Percentiles rank a stretch among this genome's conserved stretches.
These are phyloP conservation scores for Chelon labrosus DNA, from an alignment of 2,797 vertebrate species.

Conservation along the genomic window DNA sequence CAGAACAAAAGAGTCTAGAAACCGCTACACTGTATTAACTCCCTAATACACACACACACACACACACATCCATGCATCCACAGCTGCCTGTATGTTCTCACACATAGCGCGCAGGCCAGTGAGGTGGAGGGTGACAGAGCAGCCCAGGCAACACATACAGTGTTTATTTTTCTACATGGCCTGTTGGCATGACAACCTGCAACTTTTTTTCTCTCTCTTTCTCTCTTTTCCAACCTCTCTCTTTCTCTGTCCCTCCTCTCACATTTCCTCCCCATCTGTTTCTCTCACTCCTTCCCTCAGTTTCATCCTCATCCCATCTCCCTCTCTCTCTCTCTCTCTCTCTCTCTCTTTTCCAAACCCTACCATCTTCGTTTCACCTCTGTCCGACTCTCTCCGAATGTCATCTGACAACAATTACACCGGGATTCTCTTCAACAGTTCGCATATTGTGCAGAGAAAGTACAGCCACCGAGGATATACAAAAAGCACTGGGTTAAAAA, in stretches of 20 bases:
- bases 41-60: conserved; percentile 9
- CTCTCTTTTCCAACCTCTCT: conserved; percentile 35
- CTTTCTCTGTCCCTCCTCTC: conserved; percentile 33
- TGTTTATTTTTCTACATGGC: conserved; percentile 78
- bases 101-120: conserved; percentile 24
- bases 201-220: conserved; percentile 41
- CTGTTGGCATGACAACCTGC: conserved; percentile 74
- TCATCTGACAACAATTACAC: conserved; percentile 85
- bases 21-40: conserved; percentile 33
- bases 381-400: conserved; percentile 38
- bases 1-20: conserved; percentile 59
- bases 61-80: conserved; percentile 22
- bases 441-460: conserved; percentile 45
- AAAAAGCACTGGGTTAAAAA: conserved; percentile 19
- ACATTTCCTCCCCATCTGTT: conserved; percentile 48
- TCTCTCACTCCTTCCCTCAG: conserved; percentile 28
- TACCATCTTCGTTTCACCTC: conserved; percentile 59
- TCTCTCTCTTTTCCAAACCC: conserved; percentile 3
- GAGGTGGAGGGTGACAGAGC: conserved; percentile 62
- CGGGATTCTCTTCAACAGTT: conserved; percentile 61
- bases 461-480: conserved; percentile 32
- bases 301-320: neutral
- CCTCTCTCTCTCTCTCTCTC: neutral
- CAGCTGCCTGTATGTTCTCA: conserved; percentile 17
- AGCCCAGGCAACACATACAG: conserved; percentile 43